Percentiles rank a stretch among this genome's conserved stretches.
These are phyloP conservation scores for Ptilorrhoa leucosticta DNA, from an alignment of 2,113 vertebrate species.

Conservation along the genomic window DNA sequence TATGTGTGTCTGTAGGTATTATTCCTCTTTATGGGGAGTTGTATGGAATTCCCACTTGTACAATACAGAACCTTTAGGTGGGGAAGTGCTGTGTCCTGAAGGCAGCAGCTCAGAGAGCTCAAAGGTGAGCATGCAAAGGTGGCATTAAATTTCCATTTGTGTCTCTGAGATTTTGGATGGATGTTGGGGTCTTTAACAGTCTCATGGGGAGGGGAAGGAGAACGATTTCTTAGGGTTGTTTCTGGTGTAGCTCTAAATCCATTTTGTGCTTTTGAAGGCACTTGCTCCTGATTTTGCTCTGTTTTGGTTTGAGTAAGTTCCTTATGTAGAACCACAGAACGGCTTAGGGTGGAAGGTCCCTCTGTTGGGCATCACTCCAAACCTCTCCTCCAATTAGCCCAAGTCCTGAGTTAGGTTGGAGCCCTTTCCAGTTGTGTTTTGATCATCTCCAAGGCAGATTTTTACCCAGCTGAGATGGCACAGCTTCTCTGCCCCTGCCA, in stretches of 20 bases:
- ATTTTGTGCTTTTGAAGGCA: background rate
- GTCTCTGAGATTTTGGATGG: background rate
- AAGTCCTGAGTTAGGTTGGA: background rate
- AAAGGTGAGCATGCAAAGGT: background rate
- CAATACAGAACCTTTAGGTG: background rate
- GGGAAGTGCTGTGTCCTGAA: background rate
- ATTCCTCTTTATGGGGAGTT: background rate
- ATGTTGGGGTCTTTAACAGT: background rate
- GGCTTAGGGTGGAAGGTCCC: background rate
- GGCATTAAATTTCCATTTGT: background rate
- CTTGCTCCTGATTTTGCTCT: background rate
- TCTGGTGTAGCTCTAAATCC: background rate
- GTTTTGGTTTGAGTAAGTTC: background rate
- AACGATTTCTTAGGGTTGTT: background rate
- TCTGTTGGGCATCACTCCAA: background rate
- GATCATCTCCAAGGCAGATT: background rate
- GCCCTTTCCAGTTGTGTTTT: background rate
- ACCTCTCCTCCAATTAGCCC: background rate
- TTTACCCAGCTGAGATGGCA: background rate
- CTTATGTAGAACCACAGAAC: background rate
- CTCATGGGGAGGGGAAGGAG: background rate
- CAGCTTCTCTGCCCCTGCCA: background rate
- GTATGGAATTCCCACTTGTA: background rate
- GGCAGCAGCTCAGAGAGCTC: background rate
- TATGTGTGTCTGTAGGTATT: background rate